phyloP scores from a whole-genome alignment of 1,140 invertebrate species.

The Oreohelix idahoensis region DNA sequence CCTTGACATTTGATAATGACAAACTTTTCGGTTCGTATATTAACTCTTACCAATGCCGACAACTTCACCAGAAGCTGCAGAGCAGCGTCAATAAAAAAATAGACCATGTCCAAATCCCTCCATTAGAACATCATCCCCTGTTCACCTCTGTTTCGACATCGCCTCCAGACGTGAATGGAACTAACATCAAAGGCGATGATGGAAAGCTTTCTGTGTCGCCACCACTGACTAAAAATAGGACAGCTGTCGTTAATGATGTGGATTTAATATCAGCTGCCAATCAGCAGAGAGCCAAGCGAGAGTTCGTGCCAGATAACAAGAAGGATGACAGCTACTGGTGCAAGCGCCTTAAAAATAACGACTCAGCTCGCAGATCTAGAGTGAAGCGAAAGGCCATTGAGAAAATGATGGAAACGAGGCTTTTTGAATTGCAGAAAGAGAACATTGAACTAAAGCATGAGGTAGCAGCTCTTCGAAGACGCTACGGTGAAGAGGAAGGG shows the following conservation, averaged over 20 bases:
- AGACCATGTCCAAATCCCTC: not conserved
- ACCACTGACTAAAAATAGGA: not conserved
- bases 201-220: not conserved
- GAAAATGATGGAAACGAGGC: conserved; percentile 47
- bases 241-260: not conserved
- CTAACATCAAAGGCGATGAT: not conserved
- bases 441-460: conserved; percentile 52
- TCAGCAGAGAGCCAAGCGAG: conserved; percentile 49
- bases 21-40: not conserved
- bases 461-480: conserved; percentile 44
- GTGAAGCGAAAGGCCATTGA: conserved; percentile 56
- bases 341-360: conserved; percentile 59
- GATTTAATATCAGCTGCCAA: not conserved
- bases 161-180: not conserved
- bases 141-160: not conserved
- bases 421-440: conserved; percentile 50
- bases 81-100: not conserved
- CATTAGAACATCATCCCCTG: not conserved
- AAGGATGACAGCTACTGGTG: conserved; percentile 58
- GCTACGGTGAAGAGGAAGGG: conserved; percentile 6
- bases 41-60: not conserved
- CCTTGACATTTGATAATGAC: not conserved
- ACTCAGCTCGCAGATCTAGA: conserved; percentile 54
- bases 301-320: conserved; percentile 55
- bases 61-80: not conserved